Base-by-base conservation (phyloP, 1,140 invertebrate genomes). In the Pseudomyrmex gracilis region DNA sequence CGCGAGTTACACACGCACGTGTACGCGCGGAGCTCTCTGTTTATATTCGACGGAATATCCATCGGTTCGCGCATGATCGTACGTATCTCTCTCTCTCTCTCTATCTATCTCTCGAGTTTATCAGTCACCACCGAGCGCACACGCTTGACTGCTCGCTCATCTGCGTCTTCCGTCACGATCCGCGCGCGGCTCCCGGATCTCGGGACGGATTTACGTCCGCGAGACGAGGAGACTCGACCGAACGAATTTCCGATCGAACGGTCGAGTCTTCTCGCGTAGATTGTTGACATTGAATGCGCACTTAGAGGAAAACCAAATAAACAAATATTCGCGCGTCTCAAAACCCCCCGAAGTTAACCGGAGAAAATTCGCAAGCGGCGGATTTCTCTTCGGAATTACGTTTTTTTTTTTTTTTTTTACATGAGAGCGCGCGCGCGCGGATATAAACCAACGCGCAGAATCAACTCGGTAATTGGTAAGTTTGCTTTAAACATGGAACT, bases 51-150 rank as follows among this genome's bases (percentile, higher is more conserved):
- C 34, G 63, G 57, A 77, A 68, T 68, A 70, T 78, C 51, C 64
- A 12, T 53, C 12, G 43, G 73, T 34, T 34, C 34, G 34, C 24
- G 24, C 47, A 64, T 76, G 73, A 63, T 64, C 10, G 73, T 63
- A 76, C 58, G 22, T 53, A 10, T 34, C 45, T 76, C 60, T 49
- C 68, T 17, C 47, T 45, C 47, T n/a, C 24, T 63, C 47, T 51
- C n/a, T n/a, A n/a, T n/a, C n/a, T n/a, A n/a, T n/a, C 49, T 34
- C 34, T 34, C 34, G 60, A 77, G 49, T 77, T 66, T 66, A 77
- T 77, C 73, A 53, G 47, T 77, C 60, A 55, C 24, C 7, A 55
- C 24, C 7, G n/a, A 66, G 34, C 12, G 8, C 24, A 17, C 22
- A 45, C 17, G 60, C 57, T 24, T 51, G 57, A 12, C 17, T 74